A percentile compares a stretch with the other conserved stretches of the same genome.
phyloP scores from a whole-genome alignment of 2,113 vertebrate genomes.

The Lepus europaeus region DNA sequence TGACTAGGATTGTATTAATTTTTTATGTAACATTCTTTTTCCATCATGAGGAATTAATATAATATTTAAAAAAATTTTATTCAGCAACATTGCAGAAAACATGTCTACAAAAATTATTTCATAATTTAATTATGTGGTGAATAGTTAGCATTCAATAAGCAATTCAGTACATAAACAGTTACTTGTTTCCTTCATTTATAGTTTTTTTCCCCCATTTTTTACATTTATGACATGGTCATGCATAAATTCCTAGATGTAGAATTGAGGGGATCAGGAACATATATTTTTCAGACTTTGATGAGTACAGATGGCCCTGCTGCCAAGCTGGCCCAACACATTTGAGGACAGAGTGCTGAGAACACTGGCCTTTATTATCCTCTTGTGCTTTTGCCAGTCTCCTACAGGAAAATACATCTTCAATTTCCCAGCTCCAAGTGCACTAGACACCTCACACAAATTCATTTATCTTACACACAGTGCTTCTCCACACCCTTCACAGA shows the following conservation, averaged over 20 bases:
- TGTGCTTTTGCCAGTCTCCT: not conserved
- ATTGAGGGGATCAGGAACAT: not conserved
- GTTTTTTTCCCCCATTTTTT: not conserved
- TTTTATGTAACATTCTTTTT: not conserved
- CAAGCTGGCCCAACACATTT: not conserved
- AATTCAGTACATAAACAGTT: not conserved
- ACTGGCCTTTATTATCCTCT: rapidly evolving
- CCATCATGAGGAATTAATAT: not conserved
- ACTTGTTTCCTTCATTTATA: not conserved
- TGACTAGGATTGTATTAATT: not conserved
- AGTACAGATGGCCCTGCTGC: not conserved
- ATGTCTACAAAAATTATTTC: not conserved
- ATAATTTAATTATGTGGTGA: not conserved
- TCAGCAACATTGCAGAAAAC: not conserved
- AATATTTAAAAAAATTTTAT: not conserved
- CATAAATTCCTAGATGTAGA: not conserved
- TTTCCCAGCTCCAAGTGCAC: not conserved
- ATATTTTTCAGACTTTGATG: not conserved
- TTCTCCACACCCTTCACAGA: too few relatives aligned
- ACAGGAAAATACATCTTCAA: not conserved
- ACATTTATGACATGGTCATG: not conserved
- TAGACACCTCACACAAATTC: not conserved
- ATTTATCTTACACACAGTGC: not conserved
- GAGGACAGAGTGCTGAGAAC: rapidly evolving
- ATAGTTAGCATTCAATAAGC: not conserved